A percentile compares a stretch with the other conserved stretches of the same genome.
Evolutionary conservation across 1,140 invertebrate genomes (phyloP).

Genomic region (Trigoniulus corallinus): DNA sequence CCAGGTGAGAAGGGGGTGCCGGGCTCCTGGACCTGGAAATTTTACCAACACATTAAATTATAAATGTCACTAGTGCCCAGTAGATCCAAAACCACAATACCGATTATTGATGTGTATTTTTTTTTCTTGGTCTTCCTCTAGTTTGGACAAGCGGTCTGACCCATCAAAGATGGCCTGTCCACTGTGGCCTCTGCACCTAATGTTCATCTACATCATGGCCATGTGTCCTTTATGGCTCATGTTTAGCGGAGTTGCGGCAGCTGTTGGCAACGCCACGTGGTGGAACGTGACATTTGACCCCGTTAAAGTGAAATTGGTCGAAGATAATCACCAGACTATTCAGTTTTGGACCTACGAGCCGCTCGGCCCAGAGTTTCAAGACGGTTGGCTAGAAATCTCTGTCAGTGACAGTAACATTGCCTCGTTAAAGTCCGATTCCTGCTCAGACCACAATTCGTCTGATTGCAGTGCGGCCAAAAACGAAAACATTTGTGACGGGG

Average conservation of each 20-base stretch:
- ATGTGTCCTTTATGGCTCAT: constrained; percentile 35
- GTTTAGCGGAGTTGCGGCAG: constrained; percentile 26
- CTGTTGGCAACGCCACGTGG: constrained; percentile 8
- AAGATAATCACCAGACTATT: constrained; percentile 12
- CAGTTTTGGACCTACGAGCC: constrained; percentile 10
- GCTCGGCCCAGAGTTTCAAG: constrained; percentile 1
- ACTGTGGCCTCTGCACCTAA: constrained; percentile 38
- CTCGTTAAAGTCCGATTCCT: constrained; percentile 2
- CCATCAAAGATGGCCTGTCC: constrained; percentile 26
- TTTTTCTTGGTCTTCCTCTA: too few species aligned
- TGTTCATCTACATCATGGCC: constrained; percentile 34
- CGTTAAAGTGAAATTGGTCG: constrained; percentile 13
- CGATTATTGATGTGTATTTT: too few species aligned
- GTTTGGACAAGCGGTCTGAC: too few species aligned
- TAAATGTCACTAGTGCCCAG: too few species aligned
- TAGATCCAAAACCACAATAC: too few species aligned
- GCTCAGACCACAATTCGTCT: neutral
- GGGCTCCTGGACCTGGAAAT: too few species aligned
- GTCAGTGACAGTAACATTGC: constrained; percentile 15
- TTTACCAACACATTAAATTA: too few species aligned
- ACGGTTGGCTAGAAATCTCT: constrained; percentile 11
- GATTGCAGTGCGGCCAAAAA: neutral
- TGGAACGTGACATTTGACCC: constrained; percentile 21
- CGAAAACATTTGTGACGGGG: neutral
- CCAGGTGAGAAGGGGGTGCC: too few species aligned